phyloP scores from a whole-genome alignment of 2,888 invertebrate genomes.

The Epinotia ramella region DNA sequence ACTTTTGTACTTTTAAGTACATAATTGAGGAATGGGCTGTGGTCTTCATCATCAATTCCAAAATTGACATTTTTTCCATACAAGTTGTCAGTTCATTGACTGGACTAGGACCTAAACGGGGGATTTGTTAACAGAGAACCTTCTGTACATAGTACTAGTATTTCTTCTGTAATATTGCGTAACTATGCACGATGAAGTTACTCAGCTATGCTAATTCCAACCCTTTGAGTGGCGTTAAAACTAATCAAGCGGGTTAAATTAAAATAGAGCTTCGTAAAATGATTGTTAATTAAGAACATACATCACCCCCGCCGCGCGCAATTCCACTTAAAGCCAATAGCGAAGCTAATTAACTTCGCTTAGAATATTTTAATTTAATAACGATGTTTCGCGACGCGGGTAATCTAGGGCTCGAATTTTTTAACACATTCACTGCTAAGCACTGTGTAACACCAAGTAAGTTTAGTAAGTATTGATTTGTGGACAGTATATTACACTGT shows the following conservation, averaged over 20 bases:
- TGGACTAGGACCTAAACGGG: too few species aligned
- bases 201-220: background rate
- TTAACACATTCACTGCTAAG: background rate
- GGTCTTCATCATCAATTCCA: too few species aligned
- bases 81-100: too few species aligned
- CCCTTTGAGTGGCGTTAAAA: background rate
- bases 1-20: too few species aligned
- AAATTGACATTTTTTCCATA: too few species aligned
- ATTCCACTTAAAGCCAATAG: slow-evolving; percentile 27
- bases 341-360: slow-evolving; percentile 33
- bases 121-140: too few species aligned
- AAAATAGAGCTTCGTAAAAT: slow-evolving; percentile 20
- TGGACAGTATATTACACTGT: too few species aligned
- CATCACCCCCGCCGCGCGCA: slow-evolving; percentile 29
- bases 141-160: too few species aligned
- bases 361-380: slow-evolving; percentile 36
- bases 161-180: background rate
- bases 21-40: too few species aligned
- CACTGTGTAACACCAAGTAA: too few species aligned
- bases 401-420: background rate
- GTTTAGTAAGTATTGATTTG: too few species aligned
- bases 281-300: slow-evolving; percentile 38
- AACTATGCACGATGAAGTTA: background rate
- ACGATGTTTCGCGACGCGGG: slow-evolving; percentile 13
- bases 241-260: slow-evolving; percentile 25